A percentile compares a stretch with the other conserved stretches of the same genome.
Conservation (phyloP, 2,113 vertebrate species). For the Lycocorax pyrrhopterus region DNA sequence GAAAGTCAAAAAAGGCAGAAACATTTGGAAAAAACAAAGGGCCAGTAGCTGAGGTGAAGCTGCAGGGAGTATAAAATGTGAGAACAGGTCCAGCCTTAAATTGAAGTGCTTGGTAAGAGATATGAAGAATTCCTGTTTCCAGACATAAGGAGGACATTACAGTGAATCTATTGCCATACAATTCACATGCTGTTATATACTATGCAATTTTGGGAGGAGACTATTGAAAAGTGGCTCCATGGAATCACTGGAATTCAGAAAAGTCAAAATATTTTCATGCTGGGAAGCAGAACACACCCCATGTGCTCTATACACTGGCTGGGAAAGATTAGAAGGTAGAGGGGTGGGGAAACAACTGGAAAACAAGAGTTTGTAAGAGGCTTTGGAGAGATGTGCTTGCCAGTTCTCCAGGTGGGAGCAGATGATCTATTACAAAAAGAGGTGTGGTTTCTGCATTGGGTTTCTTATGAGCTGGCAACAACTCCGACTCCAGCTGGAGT, state of each 20-base stretch:
- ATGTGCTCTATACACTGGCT: background rate
- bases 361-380: background rate
- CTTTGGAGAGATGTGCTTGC: background rate
- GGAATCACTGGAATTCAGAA: background rate
- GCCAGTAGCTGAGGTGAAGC: background rate
- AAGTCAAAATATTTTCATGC: background rate
- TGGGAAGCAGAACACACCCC: background rate
- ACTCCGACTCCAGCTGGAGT: background rate
- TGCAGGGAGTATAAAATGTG: background rate
- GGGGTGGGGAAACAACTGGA: background rate
- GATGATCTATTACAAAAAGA: background rate
- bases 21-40: background rate
- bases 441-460: background rate
- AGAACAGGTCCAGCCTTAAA: background rate
- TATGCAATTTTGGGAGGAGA: background rate
- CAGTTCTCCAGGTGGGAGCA: background rate
- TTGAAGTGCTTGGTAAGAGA: background rate
- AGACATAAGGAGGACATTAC: background rate
- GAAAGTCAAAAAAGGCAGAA: background rate
- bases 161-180: background rate
- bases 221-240: background rate
- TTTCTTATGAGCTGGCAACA: background rate
- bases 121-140: background rate
- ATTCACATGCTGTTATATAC: rapidly evolving
- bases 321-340: background rate